Conservation (phyloP, 2,113 vertebrate genomes). For the Nyctereutes procyonoides region DNA sequence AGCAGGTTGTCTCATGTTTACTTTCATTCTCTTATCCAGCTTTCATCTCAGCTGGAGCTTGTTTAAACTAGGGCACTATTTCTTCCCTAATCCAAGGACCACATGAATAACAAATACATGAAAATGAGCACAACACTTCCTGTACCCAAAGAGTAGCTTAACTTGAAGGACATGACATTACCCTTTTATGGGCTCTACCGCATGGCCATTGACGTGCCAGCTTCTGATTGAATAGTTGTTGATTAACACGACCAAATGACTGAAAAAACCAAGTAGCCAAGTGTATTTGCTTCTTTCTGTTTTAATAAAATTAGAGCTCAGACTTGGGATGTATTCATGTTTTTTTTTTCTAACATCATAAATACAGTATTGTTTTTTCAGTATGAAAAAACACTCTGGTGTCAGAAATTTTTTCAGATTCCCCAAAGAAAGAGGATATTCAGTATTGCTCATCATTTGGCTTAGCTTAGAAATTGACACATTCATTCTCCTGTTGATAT, state of each 20-base stretch:
- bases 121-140: background rate
- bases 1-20: constrained; percentile 52
- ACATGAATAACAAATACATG: constrained; percentile 48
- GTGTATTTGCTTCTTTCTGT: background rate
- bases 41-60: constrained; percentile 70
- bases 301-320: background rate
- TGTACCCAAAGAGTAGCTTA: background rate
- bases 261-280: background rate
- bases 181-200: background rate
- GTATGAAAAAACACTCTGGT: constrained; percentile 1
- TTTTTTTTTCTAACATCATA: background rate
- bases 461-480: background rate
- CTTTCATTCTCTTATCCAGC: background rate
- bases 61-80: constrained; percentile 62
- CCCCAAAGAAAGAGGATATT: constrained; percentile 4
- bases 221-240: background rate
- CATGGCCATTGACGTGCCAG: background rate
- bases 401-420: constrained; percentile 6
- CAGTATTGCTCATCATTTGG: background rate
- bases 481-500: background rate
- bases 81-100: constrained; percentile 49
- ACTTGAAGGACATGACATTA: background rate
- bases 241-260: background rate
- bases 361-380: background rate
- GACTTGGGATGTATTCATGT: background rate